Evolutionary conservation across 1,140 invertebrate genomes (phyloP).

Genomic region (Drosophila subpulchrella): DNA sequence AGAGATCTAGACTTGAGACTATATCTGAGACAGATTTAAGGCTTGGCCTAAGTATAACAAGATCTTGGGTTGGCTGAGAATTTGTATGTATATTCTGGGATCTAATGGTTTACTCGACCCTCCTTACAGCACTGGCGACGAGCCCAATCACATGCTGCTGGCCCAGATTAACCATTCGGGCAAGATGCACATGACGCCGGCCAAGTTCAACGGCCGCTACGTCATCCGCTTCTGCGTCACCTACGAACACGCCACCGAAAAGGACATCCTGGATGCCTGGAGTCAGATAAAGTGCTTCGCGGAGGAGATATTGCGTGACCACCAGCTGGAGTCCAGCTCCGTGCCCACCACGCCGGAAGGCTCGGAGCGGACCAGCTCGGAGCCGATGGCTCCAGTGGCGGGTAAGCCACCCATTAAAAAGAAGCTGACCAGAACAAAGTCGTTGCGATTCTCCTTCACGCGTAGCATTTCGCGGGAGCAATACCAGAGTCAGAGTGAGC

Average conservation of each 20-base stretch:
- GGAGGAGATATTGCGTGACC: constrained; percentile 87
- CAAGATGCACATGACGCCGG: constrained; percentile 95
- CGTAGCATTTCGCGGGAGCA: constrained; percentile 88
- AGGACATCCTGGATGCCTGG: constrained; percentile 92
- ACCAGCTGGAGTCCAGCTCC: constrained; percentile 70
- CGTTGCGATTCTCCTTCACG: constrained; percentile 88
- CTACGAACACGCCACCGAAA: constrained; percentile 90
- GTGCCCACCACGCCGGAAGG: constrained; percentile 64
- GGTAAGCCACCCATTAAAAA: constrained; percentile 85
- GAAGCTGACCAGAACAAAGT: constrained; percentile 86
- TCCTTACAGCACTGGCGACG: constrained; percentile 56
- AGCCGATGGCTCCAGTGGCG: constrained; percentile 74
- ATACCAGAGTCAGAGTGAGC: constrained; percentile 87
- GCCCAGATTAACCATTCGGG: constrained; percentile 95
- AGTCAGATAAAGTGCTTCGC: constrained; percentile 89
- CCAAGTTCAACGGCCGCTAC: constrained; percentile 91
- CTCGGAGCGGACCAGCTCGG: constrained; percentile 67
- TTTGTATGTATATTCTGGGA: neutral
- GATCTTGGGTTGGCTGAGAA: neutral
- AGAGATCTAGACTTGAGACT: too few species aligned
- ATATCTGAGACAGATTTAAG: too few species aligned
- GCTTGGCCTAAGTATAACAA: too few species aligned
- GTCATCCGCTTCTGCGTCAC: constrained; percentile 94
- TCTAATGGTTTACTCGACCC: neutral
- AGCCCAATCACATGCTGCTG: constrained; percentile 86